Base-by-base conservation (phyloP, 1,140 invertebrate species). In the Drosophila kikkawai region DNA sequence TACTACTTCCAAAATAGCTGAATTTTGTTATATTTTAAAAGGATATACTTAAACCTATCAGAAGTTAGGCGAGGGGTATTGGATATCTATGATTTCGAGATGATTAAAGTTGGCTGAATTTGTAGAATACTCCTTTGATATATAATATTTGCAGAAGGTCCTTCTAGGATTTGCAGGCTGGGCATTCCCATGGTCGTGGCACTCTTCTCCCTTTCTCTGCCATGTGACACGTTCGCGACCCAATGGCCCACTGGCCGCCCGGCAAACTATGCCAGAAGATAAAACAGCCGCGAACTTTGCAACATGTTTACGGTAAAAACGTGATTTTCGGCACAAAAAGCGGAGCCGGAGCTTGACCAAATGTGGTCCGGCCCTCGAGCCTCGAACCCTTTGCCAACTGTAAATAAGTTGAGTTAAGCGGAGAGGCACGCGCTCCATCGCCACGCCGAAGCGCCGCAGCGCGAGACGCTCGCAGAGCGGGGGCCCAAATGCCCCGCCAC, bases 251-350 rank as follows among this genome's bases (percentile, higher is more conserved):
- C 47, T 69, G 80, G 37, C 65, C 55, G 65, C 57, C 67, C 29
- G 66, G 63, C 50, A 69, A 87, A 80, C 76, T 88, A 88, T 74
- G 76, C 64, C 84, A 79, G 59, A 80, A 87, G 84, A 87, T 87
- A 87, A 87, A 87, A 79, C 70, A 69, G 71, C 68, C 85, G 85
- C 85, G 85, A 90, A 90, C 81, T 90, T 85, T 90, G 82, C 81
- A 90, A 85, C 86, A 90, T 90, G 85, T 90, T 90, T 90, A 90
- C 85, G 85, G 85, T 90, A 90, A 90, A 90, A 90, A 90, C 85
- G 85, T 90, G 85, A 90, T 90, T 85, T 90, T 90, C 81, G 66
- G 85, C 71, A 80, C 86, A 82, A 90, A 90, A 88, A 85, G 57
- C 64, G 7, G 29, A 4, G 64, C 50, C 50, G 50, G 42, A 48